These are phyloP conservation scores for Phragmatobia fuliginosa DNA, from an alignment of 2,888 invertebrate genomes.

Conservation along the genomic window DNA sequence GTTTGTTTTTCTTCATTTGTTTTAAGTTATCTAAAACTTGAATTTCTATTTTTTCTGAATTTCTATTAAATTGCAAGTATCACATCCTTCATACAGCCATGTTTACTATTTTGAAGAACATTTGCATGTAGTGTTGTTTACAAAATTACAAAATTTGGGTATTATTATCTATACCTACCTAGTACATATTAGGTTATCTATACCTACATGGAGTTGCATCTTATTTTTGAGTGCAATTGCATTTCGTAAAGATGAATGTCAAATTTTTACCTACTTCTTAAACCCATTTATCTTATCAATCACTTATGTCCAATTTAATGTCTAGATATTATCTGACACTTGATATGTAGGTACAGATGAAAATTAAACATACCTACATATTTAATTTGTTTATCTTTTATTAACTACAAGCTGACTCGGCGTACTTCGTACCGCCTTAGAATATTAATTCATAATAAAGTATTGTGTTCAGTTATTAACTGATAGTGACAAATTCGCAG, in stretches of 20 bases:
- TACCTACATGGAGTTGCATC: neutral
- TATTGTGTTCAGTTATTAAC: too few relatives aligned
- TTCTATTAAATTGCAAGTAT: neutral
- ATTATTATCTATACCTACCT: neutral
- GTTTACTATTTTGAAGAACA: neutral
- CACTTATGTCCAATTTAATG: neutral
- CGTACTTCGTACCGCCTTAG: too few relatives aligned
- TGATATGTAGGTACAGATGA: slow-evolving; percentile 2
- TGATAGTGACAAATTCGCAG: too few relatives aligned
- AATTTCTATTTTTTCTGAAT: neutral
- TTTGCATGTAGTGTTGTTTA: neutral
- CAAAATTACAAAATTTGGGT: neutral
- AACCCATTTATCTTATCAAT: neutral
- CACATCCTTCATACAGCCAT: neutral
- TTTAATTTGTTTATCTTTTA: neutral
- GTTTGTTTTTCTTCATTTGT: too few relatives aligned
- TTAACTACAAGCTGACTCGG: too few relatives aligned
- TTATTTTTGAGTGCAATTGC: neutral
- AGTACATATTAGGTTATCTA: neutral
- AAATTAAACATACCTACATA: neutral
- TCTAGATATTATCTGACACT: slow-evolving; percentile 3
- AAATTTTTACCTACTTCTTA: neutral
- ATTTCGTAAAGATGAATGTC: neutral
- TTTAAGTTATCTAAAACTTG: too few relatives aligned
- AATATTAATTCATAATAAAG: too few relatives aligned